phyloP scores from a whole-genome alignment of 1,140 invertebrate species.

The Procambarus virginalis region DNA sequence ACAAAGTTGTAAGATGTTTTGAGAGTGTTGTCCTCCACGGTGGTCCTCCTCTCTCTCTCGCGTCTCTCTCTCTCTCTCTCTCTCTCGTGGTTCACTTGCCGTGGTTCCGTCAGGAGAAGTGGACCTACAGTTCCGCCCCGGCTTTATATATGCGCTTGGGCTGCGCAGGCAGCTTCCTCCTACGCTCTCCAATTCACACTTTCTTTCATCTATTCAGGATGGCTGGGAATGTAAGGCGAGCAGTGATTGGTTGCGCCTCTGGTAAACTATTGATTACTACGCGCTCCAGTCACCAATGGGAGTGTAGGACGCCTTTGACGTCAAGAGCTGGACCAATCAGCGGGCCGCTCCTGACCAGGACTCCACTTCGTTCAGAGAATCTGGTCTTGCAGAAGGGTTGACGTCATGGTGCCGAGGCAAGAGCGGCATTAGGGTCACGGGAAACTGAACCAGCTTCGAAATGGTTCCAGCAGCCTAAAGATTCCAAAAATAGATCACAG shows the following conservation, averaged over 20 bases:
- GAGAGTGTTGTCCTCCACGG: background rate
- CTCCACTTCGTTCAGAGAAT: conserved; percentile 65
- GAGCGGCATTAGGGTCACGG: conserved; percentile 52
- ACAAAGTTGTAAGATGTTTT: background rate
- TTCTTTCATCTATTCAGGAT: conserved; percentile 58
- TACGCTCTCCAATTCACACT: conserved; percentile 60
- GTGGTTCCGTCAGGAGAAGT: conserved; percentile 7
- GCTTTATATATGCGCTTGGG: conserved; percentile 31
- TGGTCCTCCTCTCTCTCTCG: background rate
- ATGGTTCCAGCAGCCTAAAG: conserved; percentile 19
- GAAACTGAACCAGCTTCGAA: conserved; percentile 56
- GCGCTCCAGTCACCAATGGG: conserved; percentile 24
- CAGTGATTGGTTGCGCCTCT: conserved; percentile 24
- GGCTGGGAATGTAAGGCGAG: conserved; percentile 36
- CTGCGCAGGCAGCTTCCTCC: conserved; percentile 54
- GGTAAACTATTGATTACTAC: conserved; percentile 58
- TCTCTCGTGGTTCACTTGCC: background rate
- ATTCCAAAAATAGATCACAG: background rate
- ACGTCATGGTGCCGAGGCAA: conserved; percentile 44
- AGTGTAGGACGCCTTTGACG: conserved; percentile 31
- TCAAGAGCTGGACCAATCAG: conserved; percentile 41
- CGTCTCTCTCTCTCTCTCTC: background rate
- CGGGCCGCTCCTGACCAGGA: conserved; percentile 19
- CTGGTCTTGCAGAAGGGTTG: conserved; percentile 47
- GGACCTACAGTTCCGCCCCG: background rate